A percentile compares a stretch with the other conserved stretches of the same genome.
Conservation (phyloP, 2,797 vertebrate genomes). For the Ataeniobius toweri region DNA sequence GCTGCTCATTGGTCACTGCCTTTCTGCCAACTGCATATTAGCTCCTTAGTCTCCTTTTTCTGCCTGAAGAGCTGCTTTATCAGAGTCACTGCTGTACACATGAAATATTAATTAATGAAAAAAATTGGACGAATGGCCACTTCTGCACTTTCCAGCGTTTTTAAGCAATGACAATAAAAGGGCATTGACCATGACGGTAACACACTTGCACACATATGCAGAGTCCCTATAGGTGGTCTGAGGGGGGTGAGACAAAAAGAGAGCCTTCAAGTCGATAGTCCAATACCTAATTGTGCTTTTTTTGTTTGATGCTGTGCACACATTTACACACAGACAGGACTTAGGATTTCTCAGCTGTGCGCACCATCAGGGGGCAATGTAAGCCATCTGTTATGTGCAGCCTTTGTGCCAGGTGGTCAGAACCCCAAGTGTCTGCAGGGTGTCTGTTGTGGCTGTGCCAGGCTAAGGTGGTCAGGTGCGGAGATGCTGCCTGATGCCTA, state of each 20-base stretch:
- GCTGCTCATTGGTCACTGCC: conserved; percentile 5
- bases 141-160: conserved; percentile 52
- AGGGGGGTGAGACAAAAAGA: conserved; percentile 41
- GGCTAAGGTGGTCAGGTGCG: conserved; percentile 61
- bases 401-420: conserved; percentile 64
- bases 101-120: not conserved
- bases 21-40: not conserved
- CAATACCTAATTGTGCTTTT: conserved; percentile 46
- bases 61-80: not conserved
- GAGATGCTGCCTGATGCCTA: conserved; percentile 23
- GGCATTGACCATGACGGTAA: conserved; percentile 35
- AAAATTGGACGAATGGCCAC: conserved; percentile 21
- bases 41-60: not conserved
- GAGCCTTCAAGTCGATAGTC: conserved; percentile 54
- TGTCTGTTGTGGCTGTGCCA: conserved; percentile 63
- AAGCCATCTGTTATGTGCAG: conserved; percentile 66
- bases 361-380: conserved; percentile 42
- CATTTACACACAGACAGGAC: conserved; percentile 30
- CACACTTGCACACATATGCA: conserved; percentile 29
- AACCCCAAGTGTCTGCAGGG: conserved; percentile 44
- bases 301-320: conserved; percentile 34
- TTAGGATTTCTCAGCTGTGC: conserved; percentile 64
- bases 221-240: conserved; percentile 45
- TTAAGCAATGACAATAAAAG: conserved; percentile 56
- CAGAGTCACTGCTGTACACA: conserved; percentile 11